These are phyloP conservation scores for Phenacoccus solenopsis DNA, from an alignment of 1,140 invertebrate species.

Conservation along the genomic window DNA sequence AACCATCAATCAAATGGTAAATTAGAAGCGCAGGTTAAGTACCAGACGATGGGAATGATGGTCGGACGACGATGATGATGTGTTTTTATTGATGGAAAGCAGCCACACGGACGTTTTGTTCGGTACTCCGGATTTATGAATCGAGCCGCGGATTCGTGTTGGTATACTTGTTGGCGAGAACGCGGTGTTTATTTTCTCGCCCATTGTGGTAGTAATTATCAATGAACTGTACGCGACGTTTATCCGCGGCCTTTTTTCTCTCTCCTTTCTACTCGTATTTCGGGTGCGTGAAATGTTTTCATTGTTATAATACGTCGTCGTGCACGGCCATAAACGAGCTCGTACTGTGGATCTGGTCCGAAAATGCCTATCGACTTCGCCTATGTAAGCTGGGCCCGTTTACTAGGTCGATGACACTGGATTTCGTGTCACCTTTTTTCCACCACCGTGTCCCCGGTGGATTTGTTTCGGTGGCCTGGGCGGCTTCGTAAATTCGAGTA, in stretches of 20 bases:
- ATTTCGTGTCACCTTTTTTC: background rate
- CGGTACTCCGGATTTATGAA: background rate
- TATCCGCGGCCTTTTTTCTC: no score
- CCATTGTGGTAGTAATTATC: background rate
- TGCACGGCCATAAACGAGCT: no score
- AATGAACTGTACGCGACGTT: background rate
- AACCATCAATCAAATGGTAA: background rate
- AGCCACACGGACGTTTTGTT: background rate
- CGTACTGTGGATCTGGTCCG: no score
- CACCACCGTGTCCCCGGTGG: background rate
- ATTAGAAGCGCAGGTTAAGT: background rate
- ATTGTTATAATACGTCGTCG: no score
- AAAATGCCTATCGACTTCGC: no score
- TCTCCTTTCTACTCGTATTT: no score
- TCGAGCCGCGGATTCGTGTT: background rate
- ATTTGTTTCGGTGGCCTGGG: background rate
- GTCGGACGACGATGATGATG: background rate
- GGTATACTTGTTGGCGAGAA: background rate
- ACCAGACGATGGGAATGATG: background rate
- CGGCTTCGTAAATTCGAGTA: background rate
- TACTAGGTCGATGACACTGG: background rate
- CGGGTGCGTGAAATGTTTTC: no score
- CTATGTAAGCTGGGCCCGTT: no score
- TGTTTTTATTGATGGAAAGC: background rate
- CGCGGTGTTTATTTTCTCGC: background rate